Conservation (phyloP, 2,888 invertebrate species). For the Camptogramma bilineatum region DNA sequence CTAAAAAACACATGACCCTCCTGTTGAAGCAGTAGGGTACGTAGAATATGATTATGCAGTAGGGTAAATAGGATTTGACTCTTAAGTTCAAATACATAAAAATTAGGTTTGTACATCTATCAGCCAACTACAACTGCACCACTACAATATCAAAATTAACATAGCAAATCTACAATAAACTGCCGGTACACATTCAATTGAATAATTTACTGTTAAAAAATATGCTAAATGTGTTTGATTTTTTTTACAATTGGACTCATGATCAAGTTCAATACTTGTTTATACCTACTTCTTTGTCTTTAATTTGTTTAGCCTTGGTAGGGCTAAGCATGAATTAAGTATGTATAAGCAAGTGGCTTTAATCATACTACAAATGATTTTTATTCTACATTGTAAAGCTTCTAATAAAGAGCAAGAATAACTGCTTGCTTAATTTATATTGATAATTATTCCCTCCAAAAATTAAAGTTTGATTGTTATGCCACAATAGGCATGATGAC, state of each 20-base stretch:
- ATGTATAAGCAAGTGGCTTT: background rate
- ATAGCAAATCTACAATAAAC: constrained; percentile 58
- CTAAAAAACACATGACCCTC: too few species aligned
- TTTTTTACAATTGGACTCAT: background rate
- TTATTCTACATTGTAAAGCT: background rate
- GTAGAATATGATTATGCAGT: too few species aligned
- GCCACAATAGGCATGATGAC: too few species aligned
- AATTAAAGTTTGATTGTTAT: too few species aligned
- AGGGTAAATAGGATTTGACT: background rate
- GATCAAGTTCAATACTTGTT: constrained; percentile 23
- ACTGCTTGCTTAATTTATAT: too few species aligned
- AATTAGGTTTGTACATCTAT: constrained; percentile 10
- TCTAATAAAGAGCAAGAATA: too few species aligned
- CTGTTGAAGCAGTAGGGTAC: too few species aligned
- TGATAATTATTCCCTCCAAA: too few species aligned
- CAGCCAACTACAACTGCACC: constrained; percentile 74
- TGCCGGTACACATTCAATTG: constrained; percentile 33
- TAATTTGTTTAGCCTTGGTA: constrained; percentile 31
- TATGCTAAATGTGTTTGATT: constrained; percentile 3
- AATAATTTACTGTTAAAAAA: background rate
- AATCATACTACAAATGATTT: background rate
- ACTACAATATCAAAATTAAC: constrained; percentile 64
- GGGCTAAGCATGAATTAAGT: constrained; percentile 3
- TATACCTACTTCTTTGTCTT: constrained; percentile 7
- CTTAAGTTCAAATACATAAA: background rate